Conservation (phyloP, 2,888 invertebrate genomes). For the Erynnis tages region DNA sequence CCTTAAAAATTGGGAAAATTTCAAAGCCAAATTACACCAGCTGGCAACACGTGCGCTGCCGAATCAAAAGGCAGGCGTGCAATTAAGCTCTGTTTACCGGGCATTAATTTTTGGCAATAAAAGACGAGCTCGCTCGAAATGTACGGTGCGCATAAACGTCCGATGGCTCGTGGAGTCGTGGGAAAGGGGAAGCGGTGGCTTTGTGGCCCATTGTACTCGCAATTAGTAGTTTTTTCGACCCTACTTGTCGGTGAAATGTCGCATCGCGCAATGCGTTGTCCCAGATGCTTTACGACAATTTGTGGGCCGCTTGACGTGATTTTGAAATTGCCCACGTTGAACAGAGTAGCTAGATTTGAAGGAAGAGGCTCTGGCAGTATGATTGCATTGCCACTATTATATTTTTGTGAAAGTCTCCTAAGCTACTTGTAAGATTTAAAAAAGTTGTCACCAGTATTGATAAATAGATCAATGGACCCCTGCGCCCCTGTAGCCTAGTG, state of each 20-base stretch:
- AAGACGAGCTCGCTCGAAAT: conserved; percentile 74
- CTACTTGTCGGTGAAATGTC: conserved; percentile 74
- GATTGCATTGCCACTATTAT: too few relatives aligned
- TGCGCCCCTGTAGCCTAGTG: too few relatives aligned
- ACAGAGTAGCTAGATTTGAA: too few relatives aligned
- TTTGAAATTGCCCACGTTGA: conserved; percentile 44
- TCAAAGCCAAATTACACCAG: background rate
- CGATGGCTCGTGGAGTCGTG: conserved; percentile 78
- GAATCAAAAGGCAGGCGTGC: conserved; percentile 66
- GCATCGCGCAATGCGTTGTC: conserved; percentile 65
- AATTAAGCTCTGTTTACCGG: conserved; percentile 78
- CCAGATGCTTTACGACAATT: conserved; percentile 70
- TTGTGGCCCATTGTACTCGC: conserved; percentile 75
- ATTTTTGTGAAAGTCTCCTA: too few relatives aligned
- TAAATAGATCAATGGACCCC: too few relatives aligned
- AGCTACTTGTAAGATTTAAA: too few relatives aligned
- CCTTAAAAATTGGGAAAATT: conserved; percentile 3
- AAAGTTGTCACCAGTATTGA: too few relatives aligned
- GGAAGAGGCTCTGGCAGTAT: too few relatives aligned
- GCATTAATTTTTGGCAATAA: conserved; percentile 82
- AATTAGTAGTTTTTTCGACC: conserved; percentile 73
- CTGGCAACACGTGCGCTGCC: conserved; percentile 32
- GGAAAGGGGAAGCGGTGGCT: conserved; percentile 68
- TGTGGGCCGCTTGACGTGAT: conserved; percentile 36
- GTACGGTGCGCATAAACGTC: conserved; percentile 67